A percentile compares a stretch with the other conserved stretches of the same genome.
phyloP scores from a whole-genome alignment of 2,797 vertebrate genomes.

The Cirrhinus mrigala region DNA sequence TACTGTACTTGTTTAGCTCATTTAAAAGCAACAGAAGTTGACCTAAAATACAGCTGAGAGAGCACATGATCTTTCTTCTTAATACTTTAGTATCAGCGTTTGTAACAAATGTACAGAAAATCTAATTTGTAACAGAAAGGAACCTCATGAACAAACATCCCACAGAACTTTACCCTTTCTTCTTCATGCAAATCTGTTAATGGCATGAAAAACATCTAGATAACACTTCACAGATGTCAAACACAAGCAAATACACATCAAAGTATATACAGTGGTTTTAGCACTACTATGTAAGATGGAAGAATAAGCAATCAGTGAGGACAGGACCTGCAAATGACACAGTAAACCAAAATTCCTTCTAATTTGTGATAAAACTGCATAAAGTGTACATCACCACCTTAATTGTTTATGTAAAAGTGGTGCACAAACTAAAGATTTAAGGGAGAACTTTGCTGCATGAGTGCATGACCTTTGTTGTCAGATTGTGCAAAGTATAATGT shows the following conservation, averaged over 20 bases:
- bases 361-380: too few relatives aligned
- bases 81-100: background rate
- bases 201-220: too few relatives aligned
- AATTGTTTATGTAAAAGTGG: background rate
- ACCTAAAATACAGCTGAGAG: background rate
- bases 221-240: too few relatives aligned
- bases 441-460: background rate
- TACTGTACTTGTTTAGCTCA: background rate
- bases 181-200: too few relatives aligned
- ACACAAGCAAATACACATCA: too few relatives aligned
- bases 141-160: too few relatives aligned
- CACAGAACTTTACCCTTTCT: too few relatives aligned
- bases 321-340: too few relatives aligned
- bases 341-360: background rate
- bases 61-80: background rate
- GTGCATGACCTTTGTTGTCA: background rate
- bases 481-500: background rate
- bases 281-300: too few relatives aligned
- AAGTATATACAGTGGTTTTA: background rate
- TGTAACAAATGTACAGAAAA: background rate
- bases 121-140: background rate
- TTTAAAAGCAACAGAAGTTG: conserved; percentile 4
- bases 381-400: background rate
- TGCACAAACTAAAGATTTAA: background rate
- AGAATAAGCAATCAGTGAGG: too few relatives aligned